Evolutionary conservation across 2,888 invertebrate species (phyloP), one percentile per base, ranked within the genome.

Genomic region (Gordius sp.): DNA sequence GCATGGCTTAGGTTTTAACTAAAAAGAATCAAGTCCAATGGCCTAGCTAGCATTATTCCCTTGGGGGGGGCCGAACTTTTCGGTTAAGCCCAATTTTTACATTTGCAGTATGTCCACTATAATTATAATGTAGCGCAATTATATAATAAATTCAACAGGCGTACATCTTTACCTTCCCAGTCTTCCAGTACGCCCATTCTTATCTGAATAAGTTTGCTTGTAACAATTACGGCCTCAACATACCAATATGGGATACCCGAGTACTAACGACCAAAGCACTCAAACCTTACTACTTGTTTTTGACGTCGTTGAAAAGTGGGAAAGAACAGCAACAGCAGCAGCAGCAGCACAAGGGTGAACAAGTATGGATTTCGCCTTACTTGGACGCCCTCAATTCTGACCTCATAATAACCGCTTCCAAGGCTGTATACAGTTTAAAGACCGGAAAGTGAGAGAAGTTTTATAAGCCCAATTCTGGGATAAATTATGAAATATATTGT

Each of bases 321-420:
- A n/a, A n/a, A n/a, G n/a, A n/a, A n/a, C n/a, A n/a, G n/a, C n/a
- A n/a, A n/a, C 20, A 4, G 4, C n/a, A 47, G 4, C 16, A 13
- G 4, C 39, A n/a, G 8, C 47, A 47, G 8, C n/a, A 47, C 8
- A 4, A 13, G 20, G 8, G n/a, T 20, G 47, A 47, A 47, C 47
- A 47, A 20, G 20, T 47, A 8, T 47, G 47, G 47, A 47, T 20
- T n/a, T 47, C 47, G 4, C 47, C 47, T 4, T 47, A 47, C 20
- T 47, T 47, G 20, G 47, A 47, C 20, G 47, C 47, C 47, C 23
- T 47, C 4, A 47, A 47, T 20, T 8, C 47, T 23, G 47, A 47
- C 4, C 47, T 47, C 23, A 47, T 47, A n/a, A 47, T 47, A 18
- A 47, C 47, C 8, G 47, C 47, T n/a, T 47, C 47, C 8, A 47